Percentiles rank a stretch among this genome's conserved stretches.
Evolutionary conservation across 2,113 vertebrate species (phyloP).

Genomic region (Rhabdornis inornatus): DNA sequence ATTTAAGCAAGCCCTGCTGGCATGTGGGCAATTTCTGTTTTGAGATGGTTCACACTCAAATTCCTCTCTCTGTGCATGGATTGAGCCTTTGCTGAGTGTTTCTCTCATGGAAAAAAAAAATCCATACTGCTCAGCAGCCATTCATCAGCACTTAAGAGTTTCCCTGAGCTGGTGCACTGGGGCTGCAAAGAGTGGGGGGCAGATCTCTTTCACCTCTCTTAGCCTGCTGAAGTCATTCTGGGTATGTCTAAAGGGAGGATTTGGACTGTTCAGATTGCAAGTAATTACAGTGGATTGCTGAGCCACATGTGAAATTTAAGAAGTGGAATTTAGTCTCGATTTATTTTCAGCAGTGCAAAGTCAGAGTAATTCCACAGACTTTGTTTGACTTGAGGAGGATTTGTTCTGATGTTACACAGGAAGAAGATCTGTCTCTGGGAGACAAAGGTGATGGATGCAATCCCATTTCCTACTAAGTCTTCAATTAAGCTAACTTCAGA

Average conservation of each 20-base stretch:
- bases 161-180: background rate
- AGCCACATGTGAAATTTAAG: background rate
- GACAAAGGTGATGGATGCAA: background rate
- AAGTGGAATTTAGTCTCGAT: background rate
- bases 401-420: background rate
- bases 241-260: background rate
- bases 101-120: background rate
- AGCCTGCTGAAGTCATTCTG: background rate
- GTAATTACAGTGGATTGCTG: background rate
- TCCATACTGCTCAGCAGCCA: background rate
- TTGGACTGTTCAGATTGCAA: background rate
- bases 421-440: background rate
- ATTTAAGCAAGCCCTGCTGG: background rate
- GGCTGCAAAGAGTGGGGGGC: background rate
- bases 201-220: background rate
- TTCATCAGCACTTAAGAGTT: background rate
- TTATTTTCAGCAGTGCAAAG: conserved; percentile 58
- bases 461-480: background rate
- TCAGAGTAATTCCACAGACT: conserved; percentile 39
- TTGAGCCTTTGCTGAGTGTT: background rate
- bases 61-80: background rate
- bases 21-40: background rate
- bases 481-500: background rate
- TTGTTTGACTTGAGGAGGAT: background rate
- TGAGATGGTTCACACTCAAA: background rate